Percentiles rank a stretch among this genome's conserved stretches.
phyloP scores from a whole-genome alignment of 2,797 vertebrate species.

The Emys orbicularis region DNA sequence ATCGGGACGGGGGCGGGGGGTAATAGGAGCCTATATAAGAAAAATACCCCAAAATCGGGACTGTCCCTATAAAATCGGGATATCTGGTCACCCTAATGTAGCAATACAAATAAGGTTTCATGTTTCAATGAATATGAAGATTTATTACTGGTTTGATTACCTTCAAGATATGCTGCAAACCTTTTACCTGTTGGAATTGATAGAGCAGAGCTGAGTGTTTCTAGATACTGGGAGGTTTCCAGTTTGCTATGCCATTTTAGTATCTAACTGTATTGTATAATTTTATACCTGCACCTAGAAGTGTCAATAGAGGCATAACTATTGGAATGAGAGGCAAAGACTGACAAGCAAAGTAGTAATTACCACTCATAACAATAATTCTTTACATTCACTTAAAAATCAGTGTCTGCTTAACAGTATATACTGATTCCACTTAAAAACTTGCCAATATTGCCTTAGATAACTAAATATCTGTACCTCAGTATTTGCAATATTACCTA shows the following conservation, averaged over 20 bases:
- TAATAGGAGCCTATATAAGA: too few relatives aligned
- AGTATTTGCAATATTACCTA: background rate
- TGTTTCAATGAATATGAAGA: conserved; percentile 13
- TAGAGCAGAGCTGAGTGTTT: background rate
- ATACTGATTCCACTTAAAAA: background rate
- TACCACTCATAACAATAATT: background rate
- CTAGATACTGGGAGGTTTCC: background rate
- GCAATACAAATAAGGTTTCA: background rate
- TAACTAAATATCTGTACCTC: background rate
- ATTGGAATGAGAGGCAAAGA: background rate
- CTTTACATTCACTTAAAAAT: background rate
- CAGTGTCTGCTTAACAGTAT: background rate
- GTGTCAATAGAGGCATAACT: background rate
- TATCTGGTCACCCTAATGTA: too few relatives aligned
- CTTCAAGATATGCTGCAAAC: background rate
- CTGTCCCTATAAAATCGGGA: too few relatives aligned
- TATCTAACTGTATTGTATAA: background rate
- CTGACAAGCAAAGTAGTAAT: background rate
- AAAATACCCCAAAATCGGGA: too few relatives aligned
- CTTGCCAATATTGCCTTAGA: background rate
- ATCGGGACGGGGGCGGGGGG: too few relatives aligned
- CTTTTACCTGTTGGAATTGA: background rate
- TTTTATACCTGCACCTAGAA: conserved; percentile 14
- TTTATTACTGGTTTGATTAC: background rate
- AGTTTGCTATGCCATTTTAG: background rate